Percentiles rank a stretch among this genome's conserved stretches.
Evolutionary conservation across 1,140 invertebrate genomes (phyloP).

Genomic region (Odontomachus brunneus): DNA sequence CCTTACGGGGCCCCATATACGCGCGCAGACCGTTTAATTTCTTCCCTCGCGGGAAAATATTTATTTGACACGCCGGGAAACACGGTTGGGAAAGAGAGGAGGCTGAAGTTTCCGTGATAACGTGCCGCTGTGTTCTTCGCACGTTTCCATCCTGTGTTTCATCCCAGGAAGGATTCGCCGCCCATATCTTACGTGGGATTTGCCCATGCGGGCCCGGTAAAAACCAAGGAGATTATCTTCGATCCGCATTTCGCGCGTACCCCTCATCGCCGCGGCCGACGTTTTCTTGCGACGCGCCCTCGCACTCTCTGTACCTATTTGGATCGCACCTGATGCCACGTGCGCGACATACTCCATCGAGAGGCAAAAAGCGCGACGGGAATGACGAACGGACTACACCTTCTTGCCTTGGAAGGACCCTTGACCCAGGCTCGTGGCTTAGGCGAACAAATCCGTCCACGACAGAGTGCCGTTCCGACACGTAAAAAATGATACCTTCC

Average conservation of each 20-base stretch:
- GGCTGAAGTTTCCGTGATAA: neutral
- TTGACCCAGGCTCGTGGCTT: neutral
- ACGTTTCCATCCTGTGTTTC: neutral
- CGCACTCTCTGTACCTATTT: neutral
- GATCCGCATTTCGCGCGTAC: neutral
- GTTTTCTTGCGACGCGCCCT: constrained; percentile 8
- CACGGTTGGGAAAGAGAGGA: neutral
- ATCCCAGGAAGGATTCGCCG: constrained; percentile 1
- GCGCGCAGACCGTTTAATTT: neutral
- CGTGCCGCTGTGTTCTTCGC: neutral
- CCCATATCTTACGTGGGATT: constrained; percentile 9
- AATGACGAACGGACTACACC: neutral
- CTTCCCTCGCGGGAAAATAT: constrained; percentile 2
- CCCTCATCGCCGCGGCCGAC: constrained; percentile 7
- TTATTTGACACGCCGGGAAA: neutral
- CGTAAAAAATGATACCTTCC: constrained; percentile 25
- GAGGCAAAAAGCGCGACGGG: constrained; percentile 13
- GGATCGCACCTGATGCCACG: constrained; percentile 30
- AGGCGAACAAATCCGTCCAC: neutral
- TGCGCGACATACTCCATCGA: constrained; percentile 12
- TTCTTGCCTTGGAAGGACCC: neutral
- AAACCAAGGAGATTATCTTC: constrained; percentile 19
- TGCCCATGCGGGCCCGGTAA: neutral
- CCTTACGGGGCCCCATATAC: neutral
- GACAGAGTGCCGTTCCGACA: neutral